Base-by-base conservation (phyloP, 2,888 invertebrate species). In the Chrysolina americana region DNA sequence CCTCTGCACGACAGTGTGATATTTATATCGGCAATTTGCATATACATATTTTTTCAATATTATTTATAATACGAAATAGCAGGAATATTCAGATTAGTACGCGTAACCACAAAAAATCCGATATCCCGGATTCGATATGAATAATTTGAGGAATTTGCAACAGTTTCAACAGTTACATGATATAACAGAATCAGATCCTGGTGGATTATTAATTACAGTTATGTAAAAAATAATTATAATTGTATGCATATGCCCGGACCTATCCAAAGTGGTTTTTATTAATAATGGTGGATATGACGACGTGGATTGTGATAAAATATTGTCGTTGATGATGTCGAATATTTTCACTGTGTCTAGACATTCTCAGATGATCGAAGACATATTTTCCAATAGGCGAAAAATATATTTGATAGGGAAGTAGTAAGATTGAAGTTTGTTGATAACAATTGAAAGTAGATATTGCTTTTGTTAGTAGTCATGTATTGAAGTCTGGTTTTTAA, bases 121-220 rank as follows among this genome's bases (percentile, higher is more conserved):
- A 21, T 50, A 68, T 53, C 50, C 68, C 68, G 68, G 68, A 68
- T 68, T 53, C 41, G 13, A 53, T 41, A 17, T 68, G 68, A 68
- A 56, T 53, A 53, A 68, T 68, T 68, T 68, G 36, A 50, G 68
- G 53, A 53, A 68, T 68, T 50, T 68, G 68, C 56, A 68, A 56
- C 56, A 53, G 21, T 68, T 53, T 59, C 9, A 59, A 59, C 59
- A 59, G 59, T 36, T 59, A 59, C 36, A 28, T 28, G 36, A 15
- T 28, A 36, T 59, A 28, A 59, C 23, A 15, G 36, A 36, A 36
- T n/a, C 23, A 59, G 59, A 59, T 59, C 59, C 59, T 59, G 36
- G 59, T 59, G 36, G 59, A 59, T 59, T 36, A 59, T 59, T 59
- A 15, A 59, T 59, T 28, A 28, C n/a, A 36, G 36, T 59, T 59